Conservation (phyloP, 2,113 vertebrate genomes). For the Tragulus kanchil region DNA sequence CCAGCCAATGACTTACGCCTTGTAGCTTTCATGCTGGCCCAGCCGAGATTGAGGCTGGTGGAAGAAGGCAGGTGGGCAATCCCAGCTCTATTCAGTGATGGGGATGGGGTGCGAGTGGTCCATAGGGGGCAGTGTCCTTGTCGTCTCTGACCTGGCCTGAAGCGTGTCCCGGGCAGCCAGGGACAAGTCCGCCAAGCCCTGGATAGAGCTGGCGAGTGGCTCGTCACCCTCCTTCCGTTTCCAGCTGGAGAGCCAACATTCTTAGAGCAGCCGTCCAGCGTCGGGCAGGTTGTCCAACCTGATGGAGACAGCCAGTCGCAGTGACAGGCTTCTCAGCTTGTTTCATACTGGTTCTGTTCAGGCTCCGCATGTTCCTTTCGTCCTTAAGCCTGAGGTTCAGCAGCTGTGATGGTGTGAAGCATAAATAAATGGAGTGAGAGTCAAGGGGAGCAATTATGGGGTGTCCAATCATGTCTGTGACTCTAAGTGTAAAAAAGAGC, state of each 20-base stretch:
- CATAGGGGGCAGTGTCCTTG: accelerated
- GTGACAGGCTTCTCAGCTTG: not conserved
- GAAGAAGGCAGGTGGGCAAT: not conserved
- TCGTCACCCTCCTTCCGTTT: accelerated
- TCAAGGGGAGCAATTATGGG: not conserved
- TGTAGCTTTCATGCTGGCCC: accelerated
- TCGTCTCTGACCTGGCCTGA: not conserved
- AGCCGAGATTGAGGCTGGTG: no score
- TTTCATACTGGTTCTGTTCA: not conserved
- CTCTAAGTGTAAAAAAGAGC: not conserved
- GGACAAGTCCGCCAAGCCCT: accelerated
- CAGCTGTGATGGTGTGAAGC: not conserved
- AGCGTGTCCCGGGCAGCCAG: not conserved
- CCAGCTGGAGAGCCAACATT: accelerated
- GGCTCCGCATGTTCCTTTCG: no score
- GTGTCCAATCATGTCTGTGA: not conserved
- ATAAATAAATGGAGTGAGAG: not conserved
- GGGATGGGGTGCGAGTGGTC: not conserved
- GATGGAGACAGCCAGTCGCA: accelerated
- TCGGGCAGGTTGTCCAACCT: accelerated
- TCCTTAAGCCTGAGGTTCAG: not conserved
- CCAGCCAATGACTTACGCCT: no score
- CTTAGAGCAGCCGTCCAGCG: not conserved
- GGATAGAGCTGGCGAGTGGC: not conserved
- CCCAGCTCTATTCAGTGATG: no score